phyloP scores from a whole-genome alignment of 35 echinoderm and acorn worm species.

The Apostichopus parvimensis region DNA sequence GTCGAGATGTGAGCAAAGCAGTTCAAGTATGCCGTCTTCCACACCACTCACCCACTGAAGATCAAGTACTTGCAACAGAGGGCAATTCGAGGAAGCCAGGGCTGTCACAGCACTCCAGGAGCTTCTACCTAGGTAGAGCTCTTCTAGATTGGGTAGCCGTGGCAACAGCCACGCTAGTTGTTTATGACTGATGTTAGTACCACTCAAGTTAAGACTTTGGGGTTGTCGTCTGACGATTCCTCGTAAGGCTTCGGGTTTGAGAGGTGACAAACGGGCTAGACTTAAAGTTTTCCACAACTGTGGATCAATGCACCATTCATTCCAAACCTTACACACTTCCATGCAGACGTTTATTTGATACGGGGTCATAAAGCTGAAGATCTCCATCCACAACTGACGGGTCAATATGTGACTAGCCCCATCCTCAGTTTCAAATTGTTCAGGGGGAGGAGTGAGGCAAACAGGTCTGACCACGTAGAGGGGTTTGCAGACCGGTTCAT shows the following conservation, averaged over 20 bases:
- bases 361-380: slow-evolving; percentile 67
- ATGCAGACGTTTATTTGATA: slow-evolving; percentile 72
- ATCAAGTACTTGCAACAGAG: slow-evolving; percentile 66
- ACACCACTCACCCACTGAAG: slow-evolving; percentile 85
- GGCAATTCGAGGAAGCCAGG: slow-evolving; percentile 72
- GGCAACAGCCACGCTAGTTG: slow-evolving; percentile 86
- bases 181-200: slow-evolving; percentile 76
- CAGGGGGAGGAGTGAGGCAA: slow-evolving; percentile 72
- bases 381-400: slow-evolving; percentile 74
- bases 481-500: slow-evolving; percentile 48
- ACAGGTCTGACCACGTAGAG: slow-evolving; percentile 85
- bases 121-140: slow-evolving; percentile 55
- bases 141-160: slow-evolving; percentile 74
- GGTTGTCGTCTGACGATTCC: slow-evolving; percentile 91
- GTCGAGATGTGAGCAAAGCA: slow-evolving; percentile 62
- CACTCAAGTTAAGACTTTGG: slow-evolving; percentile 64
- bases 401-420: slow-evolving; percentile 57
- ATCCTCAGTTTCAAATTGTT: slow-evolving; percentile 51
- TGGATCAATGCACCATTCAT: slow-evolving; percentile 88
- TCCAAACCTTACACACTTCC: slow-evolving; percentile 94
- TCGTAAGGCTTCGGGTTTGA: slow-evolving; percentile 59
- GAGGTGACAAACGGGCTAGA: slow-evolving; percentile 46
- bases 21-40: slow-evolving; percentile 58
- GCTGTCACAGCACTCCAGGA: slow-evolving; percentile 70
- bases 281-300: slow-evolving; percentile 75